Percentiles rank a stretch among this genome's conserved stretches.
phyloP scores from a whole-genome alignment of 2,888 invertebrate genomes.

The Busseola fusca region DNA sequence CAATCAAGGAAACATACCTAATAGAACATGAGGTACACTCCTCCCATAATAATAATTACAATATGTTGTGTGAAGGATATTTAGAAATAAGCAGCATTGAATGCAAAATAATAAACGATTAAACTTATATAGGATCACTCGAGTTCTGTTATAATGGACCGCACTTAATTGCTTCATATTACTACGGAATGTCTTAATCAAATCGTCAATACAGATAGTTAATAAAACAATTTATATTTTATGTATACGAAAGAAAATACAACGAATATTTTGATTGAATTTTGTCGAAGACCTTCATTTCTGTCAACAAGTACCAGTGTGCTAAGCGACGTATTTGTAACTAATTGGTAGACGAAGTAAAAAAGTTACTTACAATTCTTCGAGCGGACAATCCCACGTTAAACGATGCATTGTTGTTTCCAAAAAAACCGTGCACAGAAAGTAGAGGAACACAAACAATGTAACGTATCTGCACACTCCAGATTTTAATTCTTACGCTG shows the following conservation, averaged over 20 bases:
- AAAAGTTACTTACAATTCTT: slow-evolving; percentile 70
- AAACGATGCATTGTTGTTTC: slow-evolving; percentile 66
- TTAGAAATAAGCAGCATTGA: slow-evolving; percentile 17
- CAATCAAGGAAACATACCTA: slow-evolving; percentile 37
- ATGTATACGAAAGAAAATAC: slow-evolving; percentile 1
- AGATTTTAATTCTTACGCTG: slow-evolving; percentile 71
- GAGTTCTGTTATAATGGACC: background rate
- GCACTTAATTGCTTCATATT: slow-evolving; percentile 10
- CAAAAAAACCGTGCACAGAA: slow-evolving; percentile 43
- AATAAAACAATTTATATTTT: slow-evolving; percentile 15
- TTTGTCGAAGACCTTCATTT: slow-evolving; percentile 61
- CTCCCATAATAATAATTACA: slow-evolving; percentile 32
- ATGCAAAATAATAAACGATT: slow-evolving; percentile 10
- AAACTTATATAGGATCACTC: slow-evolving; percentile 6
- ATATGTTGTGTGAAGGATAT: slow-evolving; percentile 22
- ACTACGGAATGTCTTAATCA: slow-evolving; percentile 13
- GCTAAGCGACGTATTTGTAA: slow-evolving; percentile 46
- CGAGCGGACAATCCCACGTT: slow-evolving; percentile 66
- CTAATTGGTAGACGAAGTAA: slow-evolving; percentile 51
- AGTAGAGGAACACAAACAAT: slow-evolving; percentile 47
- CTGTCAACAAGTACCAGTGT: slow-evolving; percentile 24
- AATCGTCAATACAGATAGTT: slow-evolving; percentile 7
- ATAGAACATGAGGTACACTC: slow-evolving; percentile 18
- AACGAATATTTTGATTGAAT: slow-evolving; percentile 57
- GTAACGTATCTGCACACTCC: slow-evolving; percentile 60